Conservation (phyloP, 2,113 vertebrate genomes). For the Pholis gunnellus region DNA sequence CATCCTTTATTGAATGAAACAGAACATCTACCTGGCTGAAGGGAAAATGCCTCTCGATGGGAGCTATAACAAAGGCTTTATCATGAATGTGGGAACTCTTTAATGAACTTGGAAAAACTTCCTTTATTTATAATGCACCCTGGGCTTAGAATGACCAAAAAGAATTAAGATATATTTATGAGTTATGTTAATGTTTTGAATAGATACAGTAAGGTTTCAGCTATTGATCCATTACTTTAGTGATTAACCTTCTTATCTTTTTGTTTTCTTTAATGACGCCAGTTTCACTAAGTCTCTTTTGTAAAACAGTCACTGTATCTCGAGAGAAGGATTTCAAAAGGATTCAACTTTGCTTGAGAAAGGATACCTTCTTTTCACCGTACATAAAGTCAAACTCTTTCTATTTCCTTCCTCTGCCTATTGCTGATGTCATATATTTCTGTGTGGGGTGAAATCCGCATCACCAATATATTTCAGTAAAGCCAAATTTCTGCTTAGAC, state of each 20-base stretch:
- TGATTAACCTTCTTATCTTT: neutral
- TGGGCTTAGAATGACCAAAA: neutral
- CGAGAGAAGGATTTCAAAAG: neutral
- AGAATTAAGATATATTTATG: neutral
- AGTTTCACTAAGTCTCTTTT: neutral
- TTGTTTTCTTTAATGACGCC: neutral
- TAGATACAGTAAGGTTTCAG: neutral
- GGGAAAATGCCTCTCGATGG: neutral
- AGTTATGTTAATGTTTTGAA: neutral
- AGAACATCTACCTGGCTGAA: conserved; percentile 14
- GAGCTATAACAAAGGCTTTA: neutral
- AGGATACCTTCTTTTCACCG: neutral
- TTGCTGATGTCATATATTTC: neutral
- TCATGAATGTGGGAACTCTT: conserved; percentile 20
- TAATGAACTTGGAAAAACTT: neutral
- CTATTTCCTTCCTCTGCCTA: neutral
- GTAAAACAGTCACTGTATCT: neutral
- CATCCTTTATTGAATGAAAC: conserved; percentile 47
- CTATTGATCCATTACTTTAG: neutral
- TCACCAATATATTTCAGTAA: neutral
- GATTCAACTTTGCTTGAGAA: neutral
- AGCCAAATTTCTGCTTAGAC: neutral
- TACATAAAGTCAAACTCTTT: neutral
- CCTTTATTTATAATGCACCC: neutral
- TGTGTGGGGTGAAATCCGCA: neutral